Conservation (phyloP, 2,888 invertebrate species). For the Euzophera pinguis region DNA sequence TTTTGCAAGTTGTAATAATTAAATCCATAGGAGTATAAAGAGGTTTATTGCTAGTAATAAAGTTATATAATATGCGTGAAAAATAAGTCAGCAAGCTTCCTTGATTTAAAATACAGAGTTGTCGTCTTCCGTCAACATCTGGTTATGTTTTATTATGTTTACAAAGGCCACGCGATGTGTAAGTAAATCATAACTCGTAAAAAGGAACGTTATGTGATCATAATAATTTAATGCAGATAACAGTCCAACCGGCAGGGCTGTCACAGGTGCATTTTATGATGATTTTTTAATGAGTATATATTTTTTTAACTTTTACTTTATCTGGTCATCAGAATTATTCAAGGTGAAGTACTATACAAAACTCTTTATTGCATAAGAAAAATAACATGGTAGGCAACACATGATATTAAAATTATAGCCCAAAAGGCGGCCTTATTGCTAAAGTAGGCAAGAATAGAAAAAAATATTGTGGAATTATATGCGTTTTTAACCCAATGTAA, state of each 20-base stretch:
- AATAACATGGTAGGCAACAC: no score
- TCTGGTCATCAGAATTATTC: no score
- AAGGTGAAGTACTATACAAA: no score
- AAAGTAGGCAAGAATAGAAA: no score
- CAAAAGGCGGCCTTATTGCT: no score
- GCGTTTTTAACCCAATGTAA: no score
- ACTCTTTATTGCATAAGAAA: no score
- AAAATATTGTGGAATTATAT: no score
- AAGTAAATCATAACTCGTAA: constrained; percentile 27
- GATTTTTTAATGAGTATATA: no score
- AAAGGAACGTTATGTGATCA: constrained; percentile 29
- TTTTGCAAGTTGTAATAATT: not conserved
- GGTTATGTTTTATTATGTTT: constrained; percentile 5
- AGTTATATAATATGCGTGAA: constrained; percentile 19
- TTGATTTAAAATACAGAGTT: not conserved
- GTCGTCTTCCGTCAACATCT: constrained; percentile 4
- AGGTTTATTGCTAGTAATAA: constrained; percentile 15
- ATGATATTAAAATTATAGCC: no score
- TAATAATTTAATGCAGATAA: constrained; percentile 50
- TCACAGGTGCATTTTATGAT: not conserved
- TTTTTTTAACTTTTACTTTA: no score
- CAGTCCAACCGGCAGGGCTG: constrained; percentile 24
- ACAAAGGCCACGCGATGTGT: constrained; percentile 22
- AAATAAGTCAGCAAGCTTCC: constrained; percentile 2
- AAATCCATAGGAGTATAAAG: constrained; percentile 13